A percentile compares a stretch with the other conserved stretches of the same genome.
phyloP scores from a whole-genome alignment of 1,140 invertebrate genomes.

The Trichoplusia ni region DNA sequence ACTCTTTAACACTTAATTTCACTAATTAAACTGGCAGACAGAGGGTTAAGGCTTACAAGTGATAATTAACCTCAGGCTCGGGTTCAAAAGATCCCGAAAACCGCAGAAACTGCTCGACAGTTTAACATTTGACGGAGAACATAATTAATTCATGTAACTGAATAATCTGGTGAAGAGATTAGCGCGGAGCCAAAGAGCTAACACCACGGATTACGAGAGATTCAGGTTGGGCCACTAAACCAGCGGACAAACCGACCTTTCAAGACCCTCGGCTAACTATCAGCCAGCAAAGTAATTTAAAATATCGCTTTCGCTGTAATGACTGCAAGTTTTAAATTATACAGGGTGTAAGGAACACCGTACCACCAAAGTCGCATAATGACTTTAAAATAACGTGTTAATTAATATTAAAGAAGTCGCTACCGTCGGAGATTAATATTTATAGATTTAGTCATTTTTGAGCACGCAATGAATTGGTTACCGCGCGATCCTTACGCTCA shows the following conservation, averaged over 20 bases:
- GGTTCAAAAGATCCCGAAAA: not conserved
- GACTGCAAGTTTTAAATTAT: not conserved
- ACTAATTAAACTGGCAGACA: not conserved
- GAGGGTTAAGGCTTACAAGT: not conserved
- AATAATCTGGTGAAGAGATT: slow-evolving; percentile 42
- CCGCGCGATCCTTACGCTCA: too few species aligned
- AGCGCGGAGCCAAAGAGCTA: slow-evolving; percentile 22
- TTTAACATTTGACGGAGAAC: not conserved
- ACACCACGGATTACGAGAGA: slow-evolving; percentile 14
- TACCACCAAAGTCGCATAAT: too few species aligned
- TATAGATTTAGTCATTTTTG: too few species aligned
- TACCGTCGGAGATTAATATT: too few species aligned
- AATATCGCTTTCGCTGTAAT: not conserved
- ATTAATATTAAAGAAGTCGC: too few species aligned
- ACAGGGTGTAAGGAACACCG: too few species aligned
- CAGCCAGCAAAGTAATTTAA: not conserved
- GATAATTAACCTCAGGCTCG: not conserved
- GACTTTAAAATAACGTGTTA: too few species aligned
- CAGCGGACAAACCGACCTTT: not conserved
- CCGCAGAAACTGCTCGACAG: not conserved
- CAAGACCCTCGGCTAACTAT: not conserved
- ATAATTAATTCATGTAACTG: slow-evolving; percentile 15
- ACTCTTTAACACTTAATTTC: not conserved
- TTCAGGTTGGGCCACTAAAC: not conserved
- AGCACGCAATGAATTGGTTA: too few species aligned